Evolutionary conservation across 1,140 invertebrate species (phyloP).

Genomic region (Neoseiulus cucumeris): DNA sequence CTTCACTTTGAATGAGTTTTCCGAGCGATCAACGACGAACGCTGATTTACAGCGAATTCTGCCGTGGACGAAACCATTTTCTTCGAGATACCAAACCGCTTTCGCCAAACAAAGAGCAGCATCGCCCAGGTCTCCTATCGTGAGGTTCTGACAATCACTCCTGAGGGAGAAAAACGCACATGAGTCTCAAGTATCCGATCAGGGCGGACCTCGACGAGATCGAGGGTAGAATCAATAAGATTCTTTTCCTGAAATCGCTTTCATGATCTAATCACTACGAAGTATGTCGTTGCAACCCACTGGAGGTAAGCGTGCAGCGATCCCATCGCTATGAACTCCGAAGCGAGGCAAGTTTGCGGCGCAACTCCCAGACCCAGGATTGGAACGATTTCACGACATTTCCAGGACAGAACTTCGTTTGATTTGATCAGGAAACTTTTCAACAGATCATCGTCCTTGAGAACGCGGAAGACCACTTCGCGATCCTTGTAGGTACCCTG

Average conservation of each 20-base stretch:
- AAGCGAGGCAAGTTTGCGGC: constrained; percentile 45
- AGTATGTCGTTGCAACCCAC: constrained; percentile 16
- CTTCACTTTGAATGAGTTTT: constrained; percentile 48
- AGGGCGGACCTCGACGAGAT: too few species aligned
- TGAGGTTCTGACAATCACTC: constrained; percentile 28
- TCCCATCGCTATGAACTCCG: constrained; percentile 54
- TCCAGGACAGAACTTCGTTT: constrained; percentile 49
- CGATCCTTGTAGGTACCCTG: too few species aligned
- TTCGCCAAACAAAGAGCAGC: constrained; percentile 49
- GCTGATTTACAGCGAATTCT: constrained; percentile 62
- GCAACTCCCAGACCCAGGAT: constrained; percentile 52
- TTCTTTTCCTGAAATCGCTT: too few species aligned
- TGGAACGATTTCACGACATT: constrained; percentile 45
- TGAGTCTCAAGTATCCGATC: too few species aligned
- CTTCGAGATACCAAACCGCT: constrained; percentile 56
- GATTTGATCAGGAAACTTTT: constrained; percentile 36
- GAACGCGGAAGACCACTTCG: neutral
- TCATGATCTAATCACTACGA: too few species aligned
- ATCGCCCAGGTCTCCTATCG: constrained; percentile 51
- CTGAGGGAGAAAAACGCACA: too few species aligned
- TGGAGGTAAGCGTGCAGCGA: constrained; percentile 50
- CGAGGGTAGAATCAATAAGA: too few species aligned
- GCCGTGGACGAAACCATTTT: constrained; percentile 58
- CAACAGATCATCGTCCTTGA: neutral
- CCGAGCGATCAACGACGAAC: constrained; percentile 43